Base-by-base conservation (phyloP, 2,113 vertebrate genomes). In the Microtus oregoni region DNA sequence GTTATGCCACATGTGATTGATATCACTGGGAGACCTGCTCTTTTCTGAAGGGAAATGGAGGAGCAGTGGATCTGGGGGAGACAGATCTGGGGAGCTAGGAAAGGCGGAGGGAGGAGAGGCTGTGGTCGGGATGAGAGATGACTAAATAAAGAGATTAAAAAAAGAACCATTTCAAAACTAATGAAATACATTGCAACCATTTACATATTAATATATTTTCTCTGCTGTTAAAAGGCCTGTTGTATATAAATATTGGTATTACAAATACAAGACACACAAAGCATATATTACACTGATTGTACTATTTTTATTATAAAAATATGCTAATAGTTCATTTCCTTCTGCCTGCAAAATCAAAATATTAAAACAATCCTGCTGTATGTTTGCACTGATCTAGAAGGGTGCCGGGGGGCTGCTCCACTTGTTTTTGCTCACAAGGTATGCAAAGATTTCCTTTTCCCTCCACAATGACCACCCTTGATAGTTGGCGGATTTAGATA, bases 201-300 rank as follows among this genome's bases (percentile, higher is more conserved):
- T 96, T 96, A 7, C 91, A 83, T 96, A 94, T 38, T 58, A 95
- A 89, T n/a, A 24, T 77, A 75, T 92, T 68, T 72, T 95, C 35
- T 97, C 35, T 12, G 32, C 55, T 92, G 35, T 65, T 89, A 24
- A 94, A 89, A 96, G 95, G 47, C 35, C 12, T 58, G 7, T 38
- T 92, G 4, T 94, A 95, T 97, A 97, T 95, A 94, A 26, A 0
- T 94, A 91, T 97, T 96, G 68, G 79, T 30, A 44, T 82, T 96
- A 65, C 30, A 95, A 94, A 76, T 88, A 91, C 82, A 96, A 90
- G 89, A 65, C 12, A 78, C 38, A 75, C 24, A 86, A 94, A 85
- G n/a, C 52, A 93, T 4, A 1, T 41, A 96, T 44, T 50, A 30
- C 15, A 61, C 81, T 97, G 68, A 83, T 87, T 85, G 52, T 20